Conservation (phyloP, 2,888 invertebrate species). For the Sympetrum striolatum region DNA sequence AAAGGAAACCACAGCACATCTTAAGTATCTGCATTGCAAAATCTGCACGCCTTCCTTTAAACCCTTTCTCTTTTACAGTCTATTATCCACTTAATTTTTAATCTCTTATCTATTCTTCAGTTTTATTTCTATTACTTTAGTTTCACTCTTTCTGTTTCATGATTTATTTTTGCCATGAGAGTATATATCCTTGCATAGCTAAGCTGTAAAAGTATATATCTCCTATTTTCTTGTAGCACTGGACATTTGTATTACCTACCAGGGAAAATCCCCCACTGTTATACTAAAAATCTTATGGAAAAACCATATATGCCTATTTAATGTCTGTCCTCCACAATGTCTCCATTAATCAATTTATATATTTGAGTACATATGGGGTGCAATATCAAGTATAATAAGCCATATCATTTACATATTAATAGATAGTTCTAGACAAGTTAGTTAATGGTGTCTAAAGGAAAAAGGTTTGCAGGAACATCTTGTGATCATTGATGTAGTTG, state of each 20-base stretch:
- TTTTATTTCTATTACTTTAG: background rate
- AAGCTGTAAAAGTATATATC: slow-evolving; percentile 36
- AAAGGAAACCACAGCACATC: background rate
- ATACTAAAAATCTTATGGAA: slow-evolving; percentile 23
- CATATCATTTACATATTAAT: slow-evolving; percentile 39
- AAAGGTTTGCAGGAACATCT: slow-evolving; percentile 27
- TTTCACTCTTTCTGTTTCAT: slow-evolving; percentile 20
- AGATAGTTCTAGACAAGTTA: slow-evolving; percentile 22
- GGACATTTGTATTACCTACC: slow-evolving; percentile 29
- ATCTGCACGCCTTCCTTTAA: slow-evolving; percentile 36
- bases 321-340: slow-evolving; percentile 42
- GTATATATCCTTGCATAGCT: slow-evolving; percentile 36
- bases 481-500: slow-evolving; percentile 37
- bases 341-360: slow-evolving; percentile 30
- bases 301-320: slow-evolving; percentile 44
- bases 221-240: slow-evolving; percentile 33
- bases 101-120: slow-evolving; percentile 1
- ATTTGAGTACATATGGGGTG: slow-evolving; percentile 38
- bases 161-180: slow-evolving; percentile 10
- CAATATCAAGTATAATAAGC: slow-evolving; percentile 41
- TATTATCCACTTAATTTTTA: background rate
- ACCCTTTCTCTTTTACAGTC: background rate
- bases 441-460: slow-evolving; percentile 21
- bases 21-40: slow-evolving; percentile 36
- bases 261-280: slow-evolving; percentile 19